phyloP scores from a whole-genome alignment of 35 echinoderm and acorn worm species.

The Apostichopus parvimensis region DNA sequence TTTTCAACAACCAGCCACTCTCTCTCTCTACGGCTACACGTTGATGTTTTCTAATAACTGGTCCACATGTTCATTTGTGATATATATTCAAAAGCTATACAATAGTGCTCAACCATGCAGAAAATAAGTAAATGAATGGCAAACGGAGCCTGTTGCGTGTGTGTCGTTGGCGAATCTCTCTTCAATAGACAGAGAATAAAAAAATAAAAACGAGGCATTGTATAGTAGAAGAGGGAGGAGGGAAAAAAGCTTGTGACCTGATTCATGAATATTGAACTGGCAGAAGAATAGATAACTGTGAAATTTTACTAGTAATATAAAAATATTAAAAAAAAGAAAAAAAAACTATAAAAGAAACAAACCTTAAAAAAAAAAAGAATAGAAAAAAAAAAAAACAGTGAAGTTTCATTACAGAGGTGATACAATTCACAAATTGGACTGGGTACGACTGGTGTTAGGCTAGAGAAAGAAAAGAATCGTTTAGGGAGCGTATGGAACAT shows the following conservation, averaged over 20 bases:
- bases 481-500: background rate
- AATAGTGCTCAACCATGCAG: conserved; percentile 54
- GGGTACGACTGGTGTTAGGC: background rate
- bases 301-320: background rate
- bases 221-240: conserved; percentile 33
- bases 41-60: conserved; percentile 55
- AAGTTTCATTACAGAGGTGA: background rate
- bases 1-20: conserved; percentile 12
- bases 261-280: conserved; percentile 60
- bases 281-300: conserved; percentile 36
- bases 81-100: conserved; percentile 41
- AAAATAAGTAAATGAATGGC: conserved; percentile 53
- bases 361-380: background rate
- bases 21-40: background rate
- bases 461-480: background rate
- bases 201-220: conserved; percentile 25
- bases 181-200: background rate
- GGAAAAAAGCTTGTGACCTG: conserved; percentile 19
- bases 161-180: conserved; percentile 1
- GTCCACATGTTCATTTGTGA: conserved; percentile 51
- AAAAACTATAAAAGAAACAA: background rate
- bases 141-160: conserved; percentile 46
- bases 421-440: background rate
- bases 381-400: background rate
- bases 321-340: background rate